Evolutionary conservation across 2,888 invertebrate genomes (phyloP).

Genomic region (Aleiodes testaceus): DNA sequence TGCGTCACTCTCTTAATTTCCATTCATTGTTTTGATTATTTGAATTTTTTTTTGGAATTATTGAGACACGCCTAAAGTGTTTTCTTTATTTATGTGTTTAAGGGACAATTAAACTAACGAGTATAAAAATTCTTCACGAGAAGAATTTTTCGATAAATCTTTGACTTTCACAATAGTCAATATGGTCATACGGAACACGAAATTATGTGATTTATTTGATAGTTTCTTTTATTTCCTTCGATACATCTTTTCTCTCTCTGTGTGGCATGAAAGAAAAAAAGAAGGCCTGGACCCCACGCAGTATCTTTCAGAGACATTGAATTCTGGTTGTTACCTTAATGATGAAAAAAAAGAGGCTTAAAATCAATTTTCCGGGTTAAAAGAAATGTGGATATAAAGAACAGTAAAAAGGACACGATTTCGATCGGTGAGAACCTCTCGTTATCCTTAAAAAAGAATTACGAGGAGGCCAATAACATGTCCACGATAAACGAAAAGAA

Average conservation of each 20-base stretch:
- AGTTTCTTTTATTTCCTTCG: slow-evolving; percentile 22
- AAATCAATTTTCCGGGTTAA: slow-evolving; percentile 37
- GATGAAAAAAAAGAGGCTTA: slow-evolving; percentile 13
- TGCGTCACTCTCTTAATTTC: slow-evolving; percentile 35
- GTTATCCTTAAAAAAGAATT: slow-evolving; percentile 50
- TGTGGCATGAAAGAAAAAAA: neutral
- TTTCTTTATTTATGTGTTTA: too few relatives aligned
- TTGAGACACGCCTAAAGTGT: too few relatives aligned
- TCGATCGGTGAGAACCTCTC: slow-evolving; percentile 49
- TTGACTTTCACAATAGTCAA: too few relatives aligned
- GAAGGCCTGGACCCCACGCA: slow-evolving; percentile 25
- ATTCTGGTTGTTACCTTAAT: slow-evolving; percentile 40
- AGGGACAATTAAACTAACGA: too few relatives aligned
- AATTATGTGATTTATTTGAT: slow-evolving; percentile 29
- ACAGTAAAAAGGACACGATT: slow-evolving; percentile 49
- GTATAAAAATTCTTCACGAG: too few relatives aligned
- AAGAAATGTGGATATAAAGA: slow-evolving; percentile 17
- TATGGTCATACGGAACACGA: slow-evolving; percentile 1
- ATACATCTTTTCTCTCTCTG: slow-evolving; percentile 19
- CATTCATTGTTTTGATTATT: neutral
- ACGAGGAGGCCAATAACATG: slow-evolving; percentile 46
- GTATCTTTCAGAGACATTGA: slow-evolving; percentile 27
- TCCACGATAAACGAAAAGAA: slow-evolving; percentile 49
- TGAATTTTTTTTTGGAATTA: too few relatives aligned
- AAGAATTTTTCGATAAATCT: too few relatives aligned